Evolutionary conservation across 2,888 invertebrate genomes (phyloP), one percentile per base, ranked within the genome.

Genomic region (Drosophila emarginata): DNA sequence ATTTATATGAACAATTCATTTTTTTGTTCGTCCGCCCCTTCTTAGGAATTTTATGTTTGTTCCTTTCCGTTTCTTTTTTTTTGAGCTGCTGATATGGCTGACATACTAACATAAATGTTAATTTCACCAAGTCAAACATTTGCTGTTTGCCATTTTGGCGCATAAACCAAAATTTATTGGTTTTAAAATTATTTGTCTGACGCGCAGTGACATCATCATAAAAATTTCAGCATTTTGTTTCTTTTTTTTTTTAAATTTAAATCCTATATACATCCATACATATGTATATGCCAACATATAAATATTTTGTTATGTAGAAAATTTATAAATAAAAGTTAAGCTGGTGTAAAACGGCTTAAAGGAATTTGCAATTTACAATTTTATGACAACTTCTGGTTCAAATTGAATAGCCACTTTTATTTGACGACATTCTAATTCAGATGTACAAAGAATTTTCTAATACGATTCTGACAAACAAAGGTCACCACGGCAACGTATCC

Each of bases 41-140:
- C 63, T 67, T 51, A 57, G 61, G 63, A 70, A 74, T 70, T 74
- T 74, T 74, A 70, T 86, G 74, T 67, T 54, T 50, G 15, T 53
- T 53, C 2, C 53, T 26, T 61, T 36, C 62, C 61, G 14, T 53
- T 53, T 1, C 53, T 23, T 53, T 36, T 64, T 61, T 72, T 71
- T 37, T 28, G 21, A 15, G 18, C 45, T 61, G 18, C 45, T 61
- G 65, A 54, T 61, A 53, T 50, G 40, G 36, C 21, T 26, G 54
- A 67, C 78, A 74, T 78, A 79, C 21, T 12, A 28, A 66, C 79
- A 74, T 78, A 82, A 81, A 84, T 81, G 74, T 69, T 72, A 69
- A 74, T 71, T 85, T 79, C 64, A 54, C 63, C 72, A 72, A 65
- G 69, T 66, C 76, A 79, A 64, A 69, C 45, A 67, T 59, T 73